Evolutionary conservation across 2,797 vertebrate species (phyloP).

Genomic region (Alosa sapidissima): DNA sequence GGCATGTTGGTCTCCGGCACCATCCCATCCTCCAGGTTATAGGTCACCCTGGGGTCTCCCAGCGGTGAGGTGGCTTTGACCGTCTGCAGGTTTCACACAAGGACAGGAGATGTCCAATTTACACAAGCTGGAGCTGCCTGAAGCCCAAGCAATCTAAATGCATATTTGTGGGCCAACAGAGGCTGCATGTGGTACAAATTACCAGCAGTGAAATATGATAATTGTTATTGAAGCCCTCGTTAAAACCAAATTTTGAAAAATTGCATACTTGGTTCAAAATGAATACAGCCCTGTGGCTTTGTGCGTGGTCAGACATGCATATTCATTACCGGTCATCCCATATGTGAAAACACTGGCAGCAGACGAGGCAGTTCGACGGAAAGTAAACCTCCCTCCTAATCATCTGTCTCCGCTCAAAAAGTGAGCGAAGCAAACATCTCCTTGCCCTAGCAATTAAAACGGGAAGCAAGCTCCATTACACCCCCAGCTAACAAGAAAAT

Average conservation of each 20-base stretch:
- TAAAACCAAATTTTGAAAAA: background rate
- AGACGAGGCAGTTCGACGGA: background rate
- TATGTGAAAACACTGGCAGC: background rate
- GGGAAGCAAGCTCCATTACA: constrained; percentile 50
- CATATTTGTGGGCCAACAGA: background rate
- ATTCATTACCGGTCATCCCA: background rate
- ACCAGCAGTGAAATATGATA: constrained; percentile 9
- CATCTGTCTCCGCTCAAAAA: constrained; percentile 17
- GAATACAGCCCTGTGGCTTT: constrained; percentile 13
- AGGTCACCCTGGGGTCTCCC: constrained; percentile 85
- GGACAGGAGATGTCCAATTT: background rate
- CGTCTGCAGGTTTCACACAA: constrained; percentile 63
- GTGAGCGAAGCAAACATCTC: constrained; percentile 27
- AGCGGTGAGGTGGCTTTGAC: constrained; percentile 82
- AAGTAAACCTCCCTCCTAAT: background rate
- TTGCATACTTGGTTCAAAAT: constrained; percentile 18
- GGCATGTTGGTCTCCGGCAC: constrained; percentile 90
- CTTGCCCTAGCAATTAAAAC: constrained; percentile 47
- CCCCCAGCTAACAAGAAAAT: constrained; percentile 53
- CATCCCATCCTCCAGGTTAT: constrained; percentile 86
- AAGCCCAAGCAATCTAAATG: constrained; percentile 13
- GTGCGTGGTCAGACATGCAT: constrained; percentile 10
- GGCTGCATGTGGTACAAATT: background rate
- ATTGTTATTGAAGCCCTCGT: background rate
- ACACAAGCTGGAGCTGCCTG: background rate